Base-by-base conservation (phyloP, 2,113 vertebrate species). In the Cavia porcellus region DNA sequence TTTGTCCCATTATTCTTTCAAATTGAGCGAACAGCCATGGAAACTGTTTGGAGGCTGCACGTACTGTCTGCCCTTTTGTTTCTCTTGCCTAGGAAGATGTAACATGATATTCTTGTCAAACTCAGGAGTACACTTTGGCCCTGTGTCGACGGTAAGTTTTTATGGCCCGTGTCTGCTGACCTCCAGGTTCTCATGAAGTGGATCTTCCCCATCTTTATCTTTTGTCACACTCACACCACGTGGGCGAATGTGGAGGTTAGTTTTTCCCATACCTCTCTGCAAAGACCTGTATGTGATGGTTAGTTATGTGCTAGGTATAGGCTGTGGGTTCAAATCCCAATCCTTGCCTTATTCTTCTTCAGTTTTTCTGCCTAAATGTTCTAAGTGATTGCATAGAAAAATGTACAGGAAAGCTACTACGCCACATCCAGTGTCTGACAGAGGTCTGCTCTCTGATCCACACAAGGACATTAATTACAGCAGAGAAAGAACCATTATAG, bases 101-200 rank as follows among this genome's bases (percentile, higher is more conserved):
- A 77, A 32, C n/a, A n/a, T 38, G 22, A 30, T 72, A 87, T 66
- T 93, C 61, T 79, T 28, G 59, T 83, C 66, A 88, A 28, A 61
- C 19, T 81, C 50, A 32, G 42, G 19, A 59, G 2, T 0, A 13
- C 28, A 15, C 11, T 15, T 32, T 79, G 5, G 24, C 45, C 42
- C 30, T 62, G 35, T 59, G 62, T 8, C 4, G 72, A 57, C 61
- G 11, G 13, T 55, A 80, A 82, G 3, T 82, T 82, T 77, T 62
- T 89, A 20, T 52, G 47, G 8, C 28, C 7, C 25, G 38, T 10
- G 25, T 17, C 75, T 28, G 25, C 75, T 50, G 28, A 50, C 13
- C 6, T 28, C 25, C 32, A 15, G 45, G 15, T 50, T 79, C 45
- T 79, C 75, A 17, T 9, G 6, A 32, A 47, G 47, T 30, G 2